Percentiles rank a stretch among this genome's conserved stretches.
These are phyloP conservation scores for Scophthalmus maximus DNA, from an alignment of 2,113 vertebrate genomes.

Conservation along the genomic window DNA sequence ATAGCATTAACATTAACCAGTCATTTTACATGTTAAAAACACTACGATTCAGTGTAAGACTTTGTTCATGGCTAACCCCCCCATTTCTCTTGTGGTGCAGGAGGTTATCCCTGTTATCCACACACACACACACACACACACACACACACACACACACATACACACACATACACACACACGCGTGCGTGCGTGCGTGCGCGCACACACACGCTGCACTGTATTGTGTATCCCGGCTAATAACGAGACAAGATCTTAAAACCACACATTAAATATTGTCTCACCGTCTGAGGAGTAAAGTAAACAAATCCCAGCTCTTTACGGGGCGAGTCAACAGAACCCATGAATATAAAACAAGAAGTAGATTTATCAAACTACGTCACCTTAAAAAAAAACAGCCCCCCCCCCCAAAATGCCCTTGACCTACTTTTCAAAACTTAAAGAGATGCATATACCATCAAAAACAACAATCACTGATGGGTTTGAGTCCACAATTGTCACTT, in stretches of 20 bases:
- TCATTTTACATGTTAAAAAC: neutral
- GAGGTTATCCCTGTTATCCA: neutral
- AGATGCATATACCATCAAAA: too few species aligned
- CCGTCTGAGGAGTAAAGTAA: slow-evolving; percentile 23
- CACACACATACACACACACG: too few species aligned
- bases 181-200: too few species aligned
- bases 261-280: slow-evolving; percentile 38
- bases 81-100: neutral
- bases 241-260: slow-evolving; percentile 35
- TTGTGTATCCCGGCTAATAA: slow-evolving; percentile 10
- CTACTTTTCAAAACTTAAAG: too few species aligned
- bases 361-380: too few species aligned
- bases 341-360: neutral
- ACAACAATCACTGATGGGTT: too few species aligned
- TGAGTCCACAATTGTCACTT: too few species aligned
- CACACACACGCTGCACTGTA: neutral
- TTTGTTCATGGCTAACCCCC: too few species aligned
- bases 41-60: neutral
- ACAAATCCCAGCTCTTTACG: neutral
- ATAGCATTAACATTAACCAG: neutral
- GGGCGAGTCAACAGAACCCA: neutral
- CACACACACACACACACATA: too few species aligned
- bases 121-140: too few species aligned
- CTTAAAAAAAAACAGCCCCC: too few species aligned
- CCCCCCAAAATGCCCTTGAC: neutral